A percentile compares a stretch with the other conserved stretches of the same genome.
Evolutionary conservation across 2,797 vertebrate genomes (phyloP).

Genomic region (Macropus fuliginosus): DNA sequence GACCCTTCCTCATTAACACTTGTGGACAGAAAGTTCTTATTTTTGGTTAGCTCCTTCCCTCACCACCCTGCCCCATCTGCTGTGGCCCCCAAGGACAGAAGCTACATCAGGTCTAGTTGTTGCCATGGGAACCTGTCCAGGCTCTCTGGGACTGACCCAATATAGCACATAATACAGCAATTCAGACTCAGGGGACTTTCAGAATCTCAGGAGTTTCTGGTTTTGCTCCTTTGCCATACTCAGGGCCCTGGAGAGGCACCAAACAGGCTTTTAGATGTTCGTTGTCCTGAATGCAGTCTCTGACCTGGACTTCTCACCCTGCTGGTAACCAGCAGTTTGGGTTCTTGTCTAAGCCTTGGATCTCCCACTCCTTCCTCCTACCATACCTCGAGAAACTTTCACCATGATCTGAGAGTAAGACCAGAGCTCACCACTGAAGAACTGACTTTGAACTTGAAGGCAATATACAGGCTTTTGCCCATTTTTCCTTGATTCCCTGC

Average conservation of each 20-base stretch:
- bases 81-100: conserved; percentile 22
- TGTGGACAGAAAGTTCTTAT: neutral
- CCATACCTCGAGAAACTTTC: neutral
- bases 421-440: neutral
- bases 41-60: neutral
- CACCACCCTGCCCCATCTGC: neutral
- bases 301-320: neutral
- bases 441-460: neutral
- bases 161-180: neutral
- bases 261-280: neutral
- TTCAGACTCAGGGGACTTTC: neutral
- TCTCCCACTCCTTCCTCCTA: neutral
- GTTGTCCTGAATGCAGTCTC: neutral
- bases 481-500: neutral
- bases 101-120: neutral
- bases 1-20: neutral
- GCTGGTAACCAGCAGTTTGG: neutral
- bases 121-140: conserved; percentile 52
- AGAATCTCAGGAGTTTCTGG: neutral
- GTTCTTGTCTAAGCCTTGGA: neutral
- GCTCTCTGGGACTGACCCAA: neutral
- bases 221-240: neutral
- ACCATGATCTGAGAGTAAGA: neutral
- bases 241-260: neutral
- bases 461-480: neutral